Evolutionary conservation across 1,140 invertebrate genomes (phyloP).

Genomic region (Aradophagus sp.): DNA sequence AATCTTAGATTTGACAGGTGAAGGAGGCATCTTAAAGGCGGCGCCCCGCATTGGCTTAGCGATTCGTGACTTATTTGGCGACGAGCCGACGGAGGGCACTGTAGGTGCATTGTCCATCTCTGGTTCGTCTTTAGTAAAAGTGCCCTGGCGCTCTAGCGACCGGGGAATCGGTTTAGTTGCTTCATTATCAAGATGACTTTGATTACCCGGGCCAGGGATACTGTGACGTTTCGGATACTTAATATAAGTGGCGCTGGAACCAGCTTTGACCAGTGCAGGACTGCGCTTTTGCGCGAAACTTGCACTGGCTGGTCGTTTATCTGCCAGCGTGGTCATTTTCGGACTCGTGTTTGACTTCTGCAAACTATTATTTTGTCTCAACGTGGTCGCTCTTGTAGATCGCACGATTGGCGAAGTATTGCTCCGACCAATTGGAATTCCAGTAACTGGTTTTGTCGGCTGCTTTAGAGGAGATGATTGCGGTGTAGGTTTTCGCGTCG

Average conservation of each 20-base stretch:
- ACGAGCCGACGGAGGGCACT: conserved; percentile 59
- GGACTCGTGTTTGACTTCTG: conserved; percentile 58
- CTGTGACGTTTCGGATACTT: conserved; percentile 66
- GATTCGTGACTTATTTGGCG: conserved; percentile 66
- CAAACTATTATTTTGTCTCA: conserved; percentile 66
- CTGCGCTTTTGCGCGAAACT: conserved; percentile 59
- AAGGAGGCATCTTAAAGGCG: conserved; percentile 50
- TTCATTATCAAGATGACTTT: too few relatives aligned
- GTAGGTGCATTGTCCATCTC: conserved; percentile 72
- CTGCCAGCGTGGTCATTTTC: conserved; percentile 42
- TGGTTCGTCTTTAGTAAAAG: conserved; percentile 88
- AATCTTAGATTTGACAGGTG: conserved; percentile 27
- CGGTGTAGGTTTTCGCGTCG: conserved; percentile 63
- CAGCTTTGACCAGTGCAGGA: conserved; percentile 65
- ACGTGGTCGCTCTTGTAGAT: conserved; percentile 66
- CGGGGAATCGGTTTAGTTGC: conserved; percentile 59
- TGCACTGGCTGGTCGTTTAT: conserved; percentile 36
- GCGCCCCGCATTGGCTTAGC: conserved; percentile 61
- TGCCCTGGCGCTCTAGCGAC: conserved; percentile 85
- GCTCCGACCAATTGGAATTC: conserved; percentile 68
- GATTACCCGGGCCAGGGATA: conserved; percentile 59
- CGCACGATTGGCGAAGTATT: conserved; percentile 69
- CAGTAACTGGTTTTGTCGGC: conserved; percentile 31
- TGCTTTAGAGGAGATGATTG: conserved; percentile 68
- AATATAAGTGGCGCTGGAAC: conserved; percentile 46